phyloP scores from a whole-genome alignment of 2,113 vertebrate genomes.

The Etia nguti region DNA sequence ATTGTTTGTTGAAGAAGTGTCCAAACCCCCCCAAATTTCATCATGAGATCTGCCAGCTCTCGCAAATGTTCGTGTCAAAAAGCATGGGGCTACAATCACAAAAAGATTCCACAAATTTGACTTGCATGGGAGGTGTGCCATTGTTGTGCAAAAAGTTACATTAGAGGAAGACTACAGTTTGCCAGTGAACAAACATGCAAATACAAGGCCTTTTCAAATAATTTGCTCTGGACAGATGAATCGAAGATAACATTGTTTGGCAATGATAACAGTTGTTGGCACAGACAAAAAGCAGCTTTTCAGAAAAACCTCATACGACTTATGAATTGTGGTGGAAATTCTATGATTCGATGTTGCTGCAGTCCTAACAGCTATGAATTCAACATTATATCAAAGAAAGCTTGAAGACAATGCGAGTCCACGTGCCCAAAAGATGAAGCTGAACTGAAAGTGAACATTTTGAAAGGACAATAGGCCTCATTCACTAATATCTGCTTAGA shows the following conservation, averaged over 20 bases:
- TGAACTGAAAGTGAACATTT: neutral
- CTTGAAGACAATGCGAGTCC: neutral
- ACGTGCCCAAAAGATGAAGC: neutral
- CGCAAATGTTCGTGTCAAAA: neutral
- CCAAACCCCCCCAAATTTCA: fast-evolving
- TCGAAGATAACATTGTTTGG: neutral
- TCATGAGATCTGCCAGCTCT: neutral
- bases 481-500: neutral
- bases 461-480: neutral
- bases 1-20: neutral
- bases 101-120: neutral
- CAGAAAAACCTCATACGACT: neutral
- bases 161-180: neutral
- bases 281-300: neutral
- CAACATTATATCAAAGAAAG: neutral
- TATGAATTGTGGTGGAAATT: neutral
- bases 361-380: neutral
- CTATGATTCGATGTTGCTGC: neutral
- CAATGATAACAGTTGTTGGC: neutral
- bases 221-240: neutral
- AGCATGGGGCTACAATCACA: neutral
- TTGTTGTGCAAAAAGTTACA: neutral
- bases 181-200: neutral
- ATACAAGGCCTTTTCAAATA: neutral
- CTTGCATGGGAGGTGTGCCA: neutral